These are phyloP conservation scores for Poeciliopsis paucimaculata DNA, from an alignment of 2,797 vertebrate species.

Conservation along the genomic window DNA sequence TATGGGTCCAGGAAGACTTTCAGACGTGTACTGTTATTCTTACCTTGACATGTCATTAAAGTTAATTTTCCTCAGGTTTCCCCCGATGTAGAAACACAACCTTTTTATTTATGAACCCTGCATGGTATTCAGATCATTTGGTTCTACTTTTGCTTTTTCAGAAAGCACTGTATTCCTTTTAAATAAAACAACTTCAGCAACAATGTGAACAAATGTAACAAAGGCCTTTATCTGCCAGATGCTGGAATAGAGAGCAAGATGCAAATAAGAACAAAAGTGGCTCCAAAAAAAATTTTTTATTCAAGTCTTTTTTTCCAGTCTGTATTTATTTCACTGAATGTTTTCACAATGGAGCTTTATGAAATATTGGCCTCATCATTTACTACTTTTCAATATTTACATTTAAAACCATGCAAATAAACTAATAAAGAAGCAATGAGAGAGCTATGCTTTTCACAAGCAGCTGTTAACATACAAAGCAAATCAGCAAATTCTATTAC, in stretches of 20 bases:
- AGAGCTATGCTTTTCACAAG: neutral
- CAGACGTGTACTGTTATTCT: slow-evolving; percentile 34
- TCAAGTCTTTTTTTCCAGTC: neutral
- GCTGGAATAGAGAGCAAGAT: neutral
- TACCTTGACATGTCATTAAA: slow-evolving; percentile 39
- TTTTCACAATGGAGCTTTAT: neutral
- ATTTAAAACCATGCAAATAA: neutral
- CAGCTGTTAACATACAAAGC: neutral
- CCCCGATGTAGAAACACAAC: slow-evolving; percentile 10
- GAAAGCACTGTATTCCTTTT: neutral
- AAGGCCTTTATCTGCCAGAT: slow-evolving; percentile 7
- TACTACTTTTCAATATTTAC: neutral
- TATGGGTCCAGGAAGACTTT: slow-evolving; percentile 44
- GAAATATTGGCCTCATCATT: neutral
- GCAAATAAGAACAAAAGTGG: neutral
- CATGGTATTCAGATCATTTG: neutral
- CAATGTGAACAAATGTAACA: neutral
- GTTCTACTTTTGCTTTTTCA: neutral
- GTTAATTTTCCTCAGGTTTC: slow-evolving; percentile 29
- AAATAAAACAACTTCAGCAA: neutral
- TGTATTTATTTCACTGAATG: neutral
- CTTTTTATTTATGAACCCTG: slow-evolving; percentile 17
- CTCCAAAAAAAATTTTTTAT: neutral
- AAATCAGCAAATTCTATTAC: neutral
- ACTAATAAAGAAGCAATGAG: neutral